Conservation (phyloP, 1,140 invertebrate genomes). For the Spodoptera frugiperda region DNA sequence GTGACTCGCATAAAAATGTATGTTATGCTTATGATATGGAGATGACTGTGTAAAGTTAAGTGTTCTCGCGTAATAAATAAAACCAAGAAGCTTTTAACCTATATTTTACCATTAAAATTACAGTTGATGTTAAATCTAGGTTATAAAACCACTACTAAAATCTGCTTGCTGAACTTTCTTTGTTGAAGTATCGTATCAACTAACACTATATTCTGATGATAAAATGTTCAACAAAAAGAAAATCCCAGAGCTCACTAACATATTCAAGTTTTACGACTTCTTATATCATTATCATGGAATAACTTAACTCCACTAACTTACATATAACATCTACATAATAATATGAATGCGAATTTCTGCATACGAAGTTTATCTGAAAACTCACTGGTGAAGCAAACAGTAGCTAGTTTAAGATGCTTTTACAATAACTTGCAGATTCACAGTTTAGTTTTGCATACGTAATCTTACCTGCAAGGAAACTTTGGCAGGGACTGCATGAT, state of each 20-base stretch:
- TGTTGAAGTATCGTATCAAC: no score
- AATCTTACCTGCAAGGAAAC: constrained; percentile 10
- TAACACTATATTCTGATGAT: no score
- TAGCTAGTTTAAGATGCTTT: background rate
- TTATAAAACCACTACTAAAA: no score
- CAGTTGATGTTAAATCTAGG: no score
- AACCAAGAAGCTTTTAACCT: no score
- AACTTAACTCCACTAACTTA: background rate
- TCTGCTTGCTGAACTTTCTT: no score
- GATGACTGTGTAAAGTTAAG: constrained; percentile 6
- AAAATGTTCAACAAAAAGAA: no score
- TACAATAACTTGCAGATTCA: constrained; percentile 4
- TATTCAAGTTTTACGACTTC: background rate
- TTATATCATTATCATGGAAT: background rate
- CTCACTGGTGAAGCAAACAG: background rate
- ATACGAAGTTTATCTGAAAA: constrained; percentile 11
- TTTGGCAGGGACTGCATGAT: background rate
- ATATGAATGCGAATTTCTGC: constrained; percentile 14
- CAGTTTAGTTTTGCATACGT: constrained; percentile 24
- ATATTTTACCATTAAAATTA: no score
- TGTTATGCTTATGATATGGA: constrained; percentile 2
- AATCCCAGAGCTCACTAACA: no score
- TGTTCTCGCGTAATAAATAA: background rate
- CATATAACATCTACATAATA: background rate
- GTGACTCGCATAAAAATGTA: constrained; percentile 6